phyloP scores from a whole-genome alignment of 2,888 invertebrate genomes.

The Doris montereyensis region DNA sequence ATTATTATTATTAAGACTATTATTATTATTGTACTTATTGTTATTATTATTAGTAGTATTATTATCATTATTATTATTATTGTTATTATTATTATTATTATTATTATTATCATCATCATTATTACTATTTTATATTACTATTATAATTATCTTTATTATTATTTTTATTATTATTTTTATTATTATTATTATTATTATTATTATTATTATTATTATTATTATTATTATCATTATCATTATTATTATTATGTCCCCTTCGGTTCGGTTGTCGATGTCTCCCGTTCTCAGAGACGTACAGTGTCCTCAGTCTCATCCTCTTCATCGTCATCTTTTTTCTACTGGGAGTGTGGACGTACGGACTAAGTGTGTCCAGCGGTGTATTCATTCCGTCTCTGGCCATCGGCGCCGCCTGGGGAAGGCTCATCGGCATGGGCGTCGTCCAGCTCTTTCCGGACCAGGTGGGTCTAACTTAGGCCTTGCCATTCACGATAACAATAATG shows the following conservation, averaged over 20 bases:
- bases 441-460: slow-evolving; percentile 72
- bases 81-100: too few relatives aligned
- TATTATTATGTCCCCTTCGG: background rate
- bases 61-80: too few relatives aligned
- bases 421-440: slow-evolving; percentile 81
- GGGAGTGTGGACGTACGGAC: slow-evolving; percentile 93
- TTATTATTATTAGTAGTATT: too few relatives aligned
- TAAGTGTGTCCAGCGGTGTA: slow-evolving; percentile 93
- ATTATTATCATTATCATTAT: background rate
- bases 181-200: too few relatives aligned
- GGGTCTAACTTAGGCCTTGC: slow-evolving; percentile 33
- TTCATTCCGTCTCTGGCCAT: slow-evolving; percentile 94
- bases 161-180: too few relatives aligned
- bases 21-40: too few relatives aligned
- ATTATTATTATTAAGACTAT: too few relatives aligned
- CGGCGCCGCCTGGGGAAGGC: slow-evolving; percentile 97
- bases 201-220: background rate
- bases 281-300: slow-evolving; percentile 59
- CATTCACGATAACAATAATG: too few relatives aligned
- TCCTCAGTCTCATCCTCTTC: slow-evolving; percentile 56
- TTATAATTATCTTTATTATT: too few relatives aligned
- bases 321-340: slow-evolving; percentile 87
- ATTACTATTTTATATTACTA: too few relatives aligned
- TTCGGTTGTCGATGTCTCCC: too few relatives aligned
- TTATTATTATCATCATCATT: too few relatives aligned